Conservation (phyloP, 2,797 vertebrate genomes). For the Echeneis naucrates region DNA sequence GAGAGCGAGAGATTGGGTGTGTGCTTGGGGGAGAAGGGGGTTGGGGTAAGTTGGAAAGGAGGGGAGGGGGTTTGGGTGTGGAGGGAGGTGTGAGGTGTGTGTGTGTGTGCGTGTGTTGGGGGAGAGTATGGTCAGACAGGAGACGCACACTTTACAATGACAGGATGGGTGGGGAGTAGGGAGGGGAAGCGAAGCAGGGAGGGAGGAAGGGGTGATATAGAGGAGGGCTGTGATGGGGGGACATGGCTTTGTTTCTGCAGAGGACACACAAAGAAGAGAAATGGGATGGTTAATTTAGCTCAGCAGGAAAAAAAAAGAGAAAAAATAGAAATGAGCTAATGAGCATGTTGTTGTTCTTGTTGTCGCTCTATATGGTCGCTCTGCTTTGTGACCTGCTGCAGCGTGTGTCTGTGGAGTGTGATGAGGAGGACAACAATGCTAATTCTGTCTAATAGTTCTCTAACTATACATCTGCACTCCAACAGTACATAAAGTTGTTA, state of each 20-base stretch:
- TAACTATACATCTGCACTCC: slow-evolving; percentile 39
- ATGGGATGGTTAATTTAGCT: slow-evolving; percentile 78
- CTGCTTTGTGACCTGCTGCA: slow-evolving; percentile 70
- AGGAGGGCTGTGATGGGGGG: slow-evolving; percentile 49
- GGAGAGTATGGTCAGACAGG: slow-evolving; percentile 72
- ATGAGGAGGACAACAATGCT: slow-evolving; percentile 18
- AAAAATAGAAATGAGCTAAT: slow-evolving; percentile 74
- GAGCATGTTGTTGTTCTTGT: slow-evolving; percentile 72
- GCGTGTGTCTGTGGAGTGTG: slow-evolving; percentile 46
- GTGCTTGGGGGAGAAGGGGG: slow-evolving; percentile 47
- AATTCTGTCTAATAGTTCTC: slow-evolving; percentile 36
- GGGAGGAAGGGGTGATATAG: slow-evolving; percentile 48
- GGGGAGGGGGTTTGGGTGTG: slow-evolving; percentile 18
- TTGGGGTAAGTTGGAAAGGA: slow-evolving; percentile 56
- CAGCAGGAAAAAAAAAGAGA: slow-evolving; percentile 55
- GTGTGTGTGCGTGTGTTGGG: slow-evolving; percentile 50
- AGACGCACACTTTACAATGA: slow-evolving; percentile 78
- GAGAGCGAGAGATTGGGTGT: slow-evolving; percentile 25
- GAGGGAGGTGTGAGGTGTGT: slow-evolving; percentile 57
- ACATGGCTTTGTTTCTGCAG: slow-evolving; percentile 82
- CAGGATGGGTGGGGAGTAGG: slow-evolving; percentile 61
- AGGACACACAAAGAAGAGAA: slow-evolving; percentile 83
- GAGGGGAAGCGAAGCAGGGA: slow-evolving; percentile 50
- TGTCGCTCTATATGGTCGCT: slow-evolving; percentile 56
- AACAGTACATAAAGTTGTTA: slow-evolving; percentile 16